Base-by-base conservation (phyloP, 1,140 invertebrate genomes). In the Papilio polytes region DNA sequence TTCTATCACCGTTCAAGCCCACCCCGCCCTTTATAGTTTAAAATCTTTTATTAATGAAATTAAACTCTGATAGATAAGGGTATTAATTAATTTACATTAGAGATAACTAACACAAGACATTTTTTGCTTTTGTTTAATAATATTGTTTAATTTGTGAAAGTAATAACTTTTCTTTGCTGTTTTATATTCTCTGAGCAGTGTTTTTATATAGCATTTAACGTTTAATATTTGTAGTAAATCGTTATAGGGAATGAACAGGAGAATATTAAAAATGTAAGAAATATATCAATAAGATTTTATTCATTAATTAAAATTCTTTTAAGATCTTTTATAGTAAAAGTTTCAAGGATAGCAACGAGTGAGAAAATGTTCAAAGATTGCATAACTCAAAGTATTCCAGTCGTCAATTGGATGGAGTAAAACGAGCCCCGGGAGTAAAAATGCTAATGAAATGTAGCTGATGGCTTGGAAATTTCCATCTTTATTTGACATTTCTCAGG, bases 381-480 rank as follows among this genome's bases (percentile, higher is more conserved):
- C 63, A 70, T 70, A 70, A 70, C 26, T 70, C 26, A 31, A 15
- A 70, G 26, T 70, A 70, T 70, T 70, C 26, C 63, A 70, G 63
- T 70, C 63, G 13, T 70, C 63, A 70, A 70, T 70, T 70, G 63
- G 63, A 70, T 70, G 22, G 31, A 26, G 63, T 70, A 70, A 70
- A 36, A 70, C 63, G 63, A 70, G 63, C 63, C 63, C 13, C 63
- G 63, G 26, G 63, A 31, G 26, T 70, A 70, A 70, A 70, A 70
- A 70, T 70, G 63, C 63, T 70, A 70, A 70, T 70, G 63, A 70
- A 70, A 70, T 70, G 63, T 70, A 31, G 22, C 63, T 70, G 63
- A 70, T 70, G 63, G 63, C 22, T 36, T 70, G 63, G 22, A 70
- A 70, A 70, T 70, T 70, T 70, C 26, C 63, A 70, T 70, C 63